phyloP scores from a whole-genome alignment of 2,113 vertebrate species.

The Laticauda laticaudata region DNA sequence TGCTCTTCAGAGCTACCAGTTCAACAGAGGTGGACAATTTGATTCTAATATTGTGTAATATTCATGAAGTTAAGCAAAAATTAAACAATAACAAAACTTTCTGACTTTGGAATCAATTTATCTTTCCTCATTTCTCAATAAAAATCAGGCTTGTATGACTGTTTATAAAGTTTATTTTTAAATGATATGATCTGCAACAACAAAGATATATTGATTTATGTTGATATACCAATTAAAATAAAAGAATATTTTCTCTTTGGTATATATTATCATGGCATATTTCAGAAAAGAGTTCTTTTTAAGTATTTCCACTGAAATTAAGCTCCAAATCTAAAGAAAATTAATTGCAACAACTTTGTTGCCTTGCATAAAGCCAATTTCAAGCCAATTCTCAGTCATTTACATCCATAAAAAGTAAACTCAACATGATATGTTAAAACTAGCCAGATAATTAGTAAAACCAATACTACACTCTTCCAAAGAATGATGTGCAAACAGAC shows the following conservation, averaged over 20 bases:
- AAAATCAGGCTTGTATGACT: conserved; percentile 5
- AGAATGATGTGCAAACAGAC: background rate
- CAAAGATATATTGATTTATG: conserved; percentile 5
- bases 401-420: background rate
- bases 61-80: conserved; percentile 48
- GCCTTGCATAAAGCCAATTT: background rate
- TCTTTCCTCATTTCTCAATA: conserved; percentile 32
- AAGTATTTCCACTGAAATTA: background rate
- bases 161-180: conserved; percentile 32
- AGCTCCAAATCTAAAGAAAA: background rate
- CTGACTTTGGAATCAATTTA: conserved; percentile 49
- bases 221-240: background rate
- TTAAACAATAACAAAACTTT: conserved; percentile 35
- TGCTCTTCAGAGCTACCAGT: no score
- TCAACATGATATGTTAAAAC: background rate
- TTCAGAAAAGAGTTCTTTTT: background rate
- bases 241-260: background rate
- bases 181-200: conserved; percentile 18
- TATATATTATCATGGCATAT: background rate
- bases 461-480: background rate
- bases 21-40: no score
- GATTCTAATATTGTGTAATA: conserved; percentile 20
- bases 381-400: background rate
- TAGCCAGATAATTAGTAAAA: background rate
- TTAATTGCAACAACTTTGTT: background rate